Conservation (phyloP, 2,113 vertebrate genomes). For the Pseudois nayaur region DNA sequence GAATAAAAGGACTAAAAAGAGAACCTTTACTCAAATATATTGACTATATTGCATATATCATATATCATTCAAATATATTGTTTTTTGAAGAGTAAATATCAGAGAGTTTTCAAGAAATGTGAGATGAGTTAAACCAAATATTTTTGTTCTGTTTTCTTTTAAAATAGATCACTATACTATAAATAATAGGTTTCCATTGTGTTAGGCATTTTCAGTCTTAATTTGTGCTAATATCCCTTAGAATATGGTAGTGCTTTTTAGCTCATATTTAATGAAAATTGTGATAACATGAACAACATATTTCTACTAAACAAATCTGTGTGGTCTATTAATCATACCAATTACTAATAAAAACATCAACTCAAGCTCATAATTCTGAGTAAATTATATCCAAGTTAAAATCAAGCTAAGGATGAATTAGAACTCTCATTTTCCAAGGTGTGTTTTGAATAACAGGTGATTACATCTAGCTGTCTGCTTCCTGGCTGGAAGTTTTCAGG, state of each 20-base stretch:
- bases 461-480: neutral
- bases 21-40: neutral
- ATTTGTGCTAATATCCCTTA: neutral
- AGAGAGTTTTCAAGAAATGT: neutral
- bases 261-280: neutral
- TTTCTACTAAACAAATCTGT: neutral
- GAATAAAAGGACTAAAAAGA: neutral
- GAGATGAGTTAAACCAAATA: neutral
- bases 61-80: neutral
- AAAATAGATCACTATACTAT: neutral
- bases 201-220: neutral
- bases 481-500: neutral
- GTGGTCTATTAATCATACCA: neutral
- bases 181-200: neutral
- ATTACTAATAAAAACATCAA: neutral
- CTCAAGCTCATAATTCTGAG: neutral
- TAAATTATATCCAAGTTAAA: neutral
- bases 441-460: conserved; percentile 17
- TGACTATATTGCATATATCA: neutral
- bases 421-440: neutral
- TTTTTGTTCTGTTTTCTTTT: neutral
- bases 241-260: neutral
- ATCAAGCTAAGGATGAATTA: neutral
- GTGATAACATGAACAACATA: neutral
- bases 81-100: neutral